Percentiles rank a stretch among this genome's conserved stretches.
These are phyloP conservation scores for Lateolabrax maculatus DNA, from an alignment of 2,797 vertebrate genomes.

Conservation along the genomic window DNA sequence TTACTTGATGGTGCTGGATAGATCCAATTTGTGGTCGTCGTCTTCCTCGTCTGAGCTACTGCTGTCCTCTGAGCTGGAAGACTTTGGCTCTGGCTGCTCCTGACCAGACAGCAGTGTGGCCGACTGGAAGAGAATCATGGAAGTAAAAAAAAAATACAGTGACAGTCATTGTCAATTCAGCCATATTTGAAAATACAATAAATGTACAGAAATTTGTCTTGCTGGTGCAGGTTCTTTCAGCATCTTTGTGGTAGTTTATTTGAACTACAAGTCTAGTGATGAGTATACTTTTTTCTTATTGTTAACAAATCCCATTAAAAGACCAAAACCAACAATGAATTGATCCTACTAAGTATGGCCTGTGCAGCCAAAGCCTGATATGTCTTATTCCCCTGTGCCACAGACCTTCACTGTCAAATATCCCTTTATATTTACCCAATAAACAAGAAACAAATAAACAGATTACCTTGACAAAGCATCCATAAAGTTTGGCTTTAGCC, in stretches of 20 bases:
- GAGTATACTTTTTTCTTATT: background rate
- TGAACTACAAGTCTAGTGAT: background rate
- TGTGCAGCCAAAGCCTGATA: background rate
- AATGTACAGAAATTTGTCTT: background rate
- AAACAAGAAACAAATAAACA: background rate
- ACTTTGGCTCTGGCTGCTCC: conserved; percentile 79
- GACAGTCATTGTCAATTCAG: background rate
- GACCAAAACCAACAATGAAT: background rate
- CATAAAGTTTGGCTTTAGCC: conserved; percentile 86
- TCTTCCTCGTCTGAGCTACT: conserved; percentile 83
- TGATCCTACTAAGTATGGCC: background rate
- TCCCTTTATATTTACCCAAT: background rate
- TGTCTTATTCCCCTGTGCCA: background rate
- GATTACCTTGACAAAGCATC: conserved; percentile 92
- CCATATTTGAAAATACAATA: background rate
- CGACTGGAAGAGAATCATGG: conserved; percentile 74
- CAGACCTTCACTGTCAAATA: background rate
- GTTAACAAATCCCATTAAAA: background rate
- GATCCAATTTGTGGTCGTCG: conserved; percentile 86
- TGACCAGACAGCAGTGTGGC: conserved; percentile 87
- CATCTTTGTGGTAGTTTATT: background rate
- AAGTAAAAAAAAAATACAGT: background rate
- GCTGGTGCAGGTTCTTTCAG: background rate
- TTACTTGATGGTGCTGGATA: conserved; percentile 88
- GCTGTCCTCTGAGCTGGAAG: conserved; percentile 63